Conservation (phyloP, 2,797 vertebrate genomes). For the Lophius americanus region DNA sequence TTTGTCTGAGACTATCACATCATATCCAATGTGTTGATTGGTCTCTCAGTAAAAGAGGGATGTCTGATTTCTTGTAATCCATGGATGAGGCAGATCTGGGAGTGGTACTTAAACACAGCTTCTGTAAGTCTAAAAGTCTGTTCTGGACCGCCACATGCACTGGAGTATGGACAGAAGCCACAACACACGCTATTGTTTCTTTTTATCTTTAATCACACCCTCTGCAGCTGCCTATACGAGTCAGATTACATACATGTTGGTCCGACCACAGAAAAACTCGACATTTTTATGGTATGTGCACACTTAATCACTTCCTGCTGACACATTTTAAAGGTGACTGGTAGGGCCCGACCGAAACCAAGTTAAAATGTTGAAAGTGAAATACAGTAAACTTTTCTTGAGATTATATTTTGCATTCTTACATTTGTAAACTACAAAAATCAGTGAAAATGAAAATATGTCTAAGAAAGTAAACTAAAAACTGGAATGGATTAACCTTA, state of each 20-base stretch:
- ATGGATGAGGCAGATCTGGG: constrained; percentile 55
- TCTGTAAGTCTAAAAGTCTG: constrained; percentile 27
- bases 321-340: background rate
- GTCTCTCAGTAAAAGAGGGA: constrained; percentile 32
- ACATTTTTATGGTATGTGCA: background rate
- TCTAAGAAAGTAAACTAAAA: too few species aligned
- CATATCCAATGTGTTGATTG: constrained; percentile 20
- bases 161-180: constrained; percentile 43
- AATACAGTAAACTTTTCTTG: background rate
- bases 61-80: constrained; percentile 47
- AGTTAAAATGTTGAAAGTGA: background rate
- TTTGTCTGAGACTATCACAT: constrained; percentile 5
- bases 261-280: background rate
- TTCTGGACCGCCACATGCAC: constrained; percentile 27
- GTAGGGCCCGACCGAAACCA: background rate
- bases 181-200: constrained; percentile 51
- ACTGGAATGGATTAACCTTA: too few species aligned
- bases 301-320: background rate
- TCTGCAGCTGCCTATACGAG: constrained; percentile 50
- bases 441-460: too few species aligned
- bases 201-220: constrained; percentile 61
- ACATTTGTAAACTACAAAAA: background rate
- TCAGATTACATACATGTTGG: constrained; percentile 16
- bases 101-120: constrained; percentile 64
- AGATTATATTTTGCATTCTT: background rate